A percentile compares a stretch with the other conserved stretches of the same genome.
These are phyloP conservation scores for Micropoecilia bifurca DNA, from an alignment of 2,797 vertebrate genomes.

Conservation along the genomic window DNA sequence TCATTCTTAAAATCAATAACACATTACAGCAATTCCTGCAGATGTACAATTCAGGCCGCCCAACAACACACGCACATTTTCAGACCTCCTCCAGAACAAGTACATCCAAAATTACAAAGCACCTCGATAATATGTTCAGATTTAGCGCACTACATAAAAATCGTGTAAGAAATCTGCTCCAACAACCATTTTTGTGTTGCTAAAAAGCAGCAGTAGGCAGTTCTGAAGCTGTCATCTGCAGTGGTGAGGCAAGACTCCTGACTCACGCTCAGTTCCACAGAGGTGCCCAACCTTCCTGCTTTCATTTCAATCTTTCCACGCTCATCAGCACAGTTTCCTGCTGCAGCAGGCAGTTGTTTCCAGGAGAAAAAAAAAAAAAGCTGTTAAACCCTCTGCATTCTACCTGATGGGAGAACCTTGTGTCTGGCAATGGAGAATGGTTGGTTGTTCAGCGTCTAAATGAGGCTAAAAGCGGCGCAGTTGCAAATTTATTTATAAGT, in stretches of 20 bases:
- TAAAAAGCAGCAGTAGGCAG: neutral
- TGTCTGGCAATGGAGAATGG: neutral
- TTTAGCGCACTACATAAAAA: neutral
- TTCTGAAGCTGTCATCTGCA: conserved; percentile 1
- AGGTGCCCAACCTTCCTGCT: conserved; percentile 1
- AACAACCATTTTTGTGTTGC: neutral
- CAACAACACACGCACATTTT: conserved; percentile 22
- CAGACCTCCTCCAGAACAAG: conserved; percentile 17
- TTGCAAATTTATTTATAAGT: neutral
- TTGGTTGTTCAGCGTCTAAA: neutral
- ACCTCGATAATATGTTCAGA: neutral
- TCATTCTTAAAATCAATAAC: conserved; percentile 67
- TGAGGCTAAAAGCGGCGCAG: neutral
- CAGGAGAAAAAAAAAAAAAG: neutral
- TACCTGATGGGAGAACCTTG: neutral
- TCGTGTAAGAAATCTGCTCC: neutral
- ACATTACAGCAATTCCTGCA: conserved; percentile 65
- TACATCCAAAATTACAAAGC: conserved; percentile 6
- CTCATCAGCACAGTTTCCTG: neutral
- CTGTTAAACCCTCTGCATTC: neutral
- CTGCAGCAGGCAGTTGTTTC: conserved; percentile 13
- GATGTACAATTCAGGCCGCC: conserved; percentile 26
- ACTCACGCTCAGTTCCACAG: neutral
- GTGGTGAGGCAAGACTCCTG: neutral
- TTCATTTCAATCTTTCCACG: neutral